Percentiles rank a stretch among this genome's conserved stretches.
Evolutionary conservation across 92 coral and sea anemone genomes (phyloP).

Genomic region (Epizoanthus stellaris): DNA sequence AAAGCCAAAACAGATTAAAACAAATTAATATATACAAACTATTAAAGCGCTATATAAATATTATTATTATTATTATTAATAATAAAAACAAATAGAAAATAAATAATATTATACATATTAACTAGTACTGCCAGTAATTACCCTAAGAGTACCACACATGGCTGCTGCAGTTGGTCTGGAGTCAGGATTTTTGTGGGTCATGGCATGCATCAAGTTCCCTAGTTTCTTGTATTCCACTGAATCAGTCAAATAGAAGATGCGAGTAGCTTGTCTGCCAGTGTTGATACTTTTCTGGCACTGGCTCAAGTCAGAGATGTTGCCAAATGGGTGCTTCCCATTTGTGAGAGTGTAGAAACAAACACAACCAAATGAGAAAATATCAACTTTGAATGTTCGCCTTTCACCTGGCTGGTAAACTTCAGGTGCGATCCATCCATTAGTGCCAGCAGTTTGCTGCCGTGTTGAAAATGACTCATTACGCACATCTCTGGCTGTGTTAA

Average conservation of each 20-base stretch:
- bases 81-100: too few relatives aligned
- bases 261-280: neutral
- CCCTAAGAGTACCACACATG: neutral
- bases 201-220: conserved; percentile 19
- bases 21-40: too few relatives aligned
- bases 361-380: conserved; percentile 37
- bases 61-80: neutral
- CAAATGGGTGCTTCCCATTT: conserved; percentile 31
- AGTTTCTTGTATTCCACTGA: neutral
- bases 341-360: conserved; percentile 26
- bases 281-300: conserved; percentile 17
- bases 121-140: neutral
- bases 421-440: conserved; percentile 23
- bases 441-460: conserved; percentile 19
- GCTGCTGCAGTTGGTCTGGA: conserved; percentile 17
- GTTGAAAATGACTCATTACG: conserved; percentile 10
- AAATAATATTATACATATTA: neutral
- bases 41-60: too few relatives aligned
- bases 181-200: conserved; percentile 17
- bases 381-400: conserved; percentile 23
- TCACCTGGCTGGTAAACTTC: conserved; percentile 22
- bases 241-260: neutral
- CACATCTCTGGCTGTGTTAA: conserved; percentile 30
- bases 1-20: too few relatives aligned
- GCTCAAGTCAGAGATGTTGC: neutral